phyloP scores from a whole-genome alignment of 2,113 vertebrate genomes.

The Aspiorhynchus laticeps region DNA sequence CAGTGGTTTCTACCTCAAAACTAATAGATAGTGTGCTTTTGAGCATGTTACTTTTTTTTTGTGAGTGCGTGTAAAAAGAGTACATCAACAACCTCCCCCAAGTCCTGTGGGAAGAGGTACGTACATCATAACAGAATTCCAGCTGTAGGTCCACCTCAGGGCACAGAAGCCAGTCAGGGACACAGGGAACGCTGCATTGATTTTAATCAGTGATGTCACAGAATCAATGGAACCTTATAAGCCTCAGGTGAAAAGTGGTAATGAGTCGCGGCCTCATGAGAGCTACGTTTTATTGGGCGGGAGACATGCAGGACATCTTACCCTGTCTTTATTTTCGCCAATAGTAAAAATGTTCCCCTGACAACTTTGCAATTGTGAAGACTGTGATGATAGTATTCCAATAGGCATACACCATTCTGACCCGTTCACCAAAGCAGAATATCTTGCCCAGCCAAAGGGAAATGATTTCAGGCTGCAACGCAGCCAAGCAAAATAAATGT shows the following conservation, averaged over 20 bases:
- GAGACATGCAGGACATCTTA: conserved; percentile 24
- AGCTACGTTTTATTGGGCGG: conserved; percentile 66
- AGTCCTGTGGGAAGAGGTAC: background rate
- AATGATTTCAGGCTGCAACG: background rate
- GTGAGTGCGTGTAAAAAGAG: background rate
- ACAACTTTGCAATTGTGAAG: conserved; percentile 10
- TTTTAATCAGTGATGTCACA: conserved; percentile 74
- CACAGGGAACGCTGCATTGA: conserved; percentile 68
- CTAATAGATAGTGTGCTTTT: background rate
- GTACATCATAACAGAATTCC: conserved; percentile 13
- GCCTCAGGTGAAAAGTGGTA: conserved; percentile 70
- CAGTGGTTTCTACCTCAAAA: background rate
- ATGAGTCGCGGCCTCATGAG: conserved; percentile 68
- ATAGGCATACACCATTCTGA: background rate
- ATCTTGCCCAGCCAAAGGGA: conserved; percentile 13
- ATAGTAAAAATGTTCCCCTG: conserved; percentile 8
- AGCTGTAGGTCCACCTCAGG: background rate
- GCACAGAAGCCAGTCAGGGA: conserved; percentile 25
- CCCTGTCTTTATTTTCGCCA: conserved; percentile 1
- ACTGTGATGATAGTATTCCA: conserved; percentile 1
- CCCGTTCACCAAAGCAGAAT: conserved; percentile 20
- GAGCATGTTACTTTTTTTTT: background rate
- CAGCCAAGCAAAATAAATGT: conserved; percentile 23
- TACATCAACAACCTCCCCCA: background rate
- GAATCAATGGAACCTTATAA: conserved; percentile 76